Conservation (phyloP, 2,797 vertebrate genomes). For the Molossus alvarezi region DNA sequence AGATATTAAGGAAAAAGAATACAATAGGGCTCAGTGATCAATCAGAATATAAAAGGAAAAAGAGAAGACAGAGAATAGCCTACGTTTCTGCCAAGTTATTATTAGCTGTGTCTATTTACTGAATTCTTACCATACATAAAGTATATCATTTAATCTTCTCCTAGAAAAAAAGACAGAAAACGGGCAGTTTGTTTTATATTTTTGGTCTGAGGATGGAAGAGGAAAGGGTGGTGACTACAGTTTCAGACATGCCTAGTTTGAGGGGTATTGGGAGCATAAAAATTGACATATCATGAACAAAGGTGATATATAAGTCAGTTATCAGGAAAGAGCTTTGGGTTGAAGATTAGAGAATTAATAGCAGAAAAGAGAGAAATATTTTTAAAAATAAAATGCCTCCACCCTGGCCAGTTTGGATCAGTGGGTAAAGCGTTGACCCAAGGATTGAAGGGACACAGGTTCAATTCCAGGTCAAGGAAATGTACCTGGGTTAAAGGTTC, state of each 20-base stretch:
- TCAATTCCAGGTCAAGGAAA: too few species aligned
- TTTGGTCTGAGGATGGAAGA: not conserved
- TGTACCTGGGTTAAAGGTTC: too few species aligned
- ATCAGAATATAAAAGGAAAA: constrained; percentile 8
- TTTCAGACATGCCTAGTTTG: not conserved
- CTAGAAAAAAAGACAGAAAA: not conserved
- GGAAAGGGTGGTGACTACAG: not conserved
- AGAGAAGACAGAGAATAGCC: not conserved
- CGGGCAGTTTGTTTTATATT: not conserved
- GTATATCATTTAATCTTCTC: constrained; percentile 41
- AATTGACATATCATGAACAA: not conserved
- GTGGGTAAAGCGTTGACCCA: too few species aligned
- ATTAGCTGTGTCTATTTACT: not conserved
- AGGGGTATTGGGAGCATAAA: constrained; percentile 4
- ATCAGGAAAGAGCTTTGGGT: not conserved
- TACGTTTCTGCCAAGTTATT: not conserved
- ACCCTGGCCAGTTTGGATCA: too few species aligned
- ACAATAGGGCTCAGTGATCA: not conserved
- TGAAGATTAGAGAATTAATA: constrained; percentile 31
- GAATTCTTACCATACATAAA: not conserved
- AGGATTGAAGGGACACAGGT: too few species aligned
- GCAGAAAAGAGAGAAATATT: not conserved
- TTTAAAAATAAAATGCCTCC: not conserved
- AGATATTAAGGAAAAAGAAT: not conserved
- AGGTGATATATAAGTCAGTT: not conserved